Evolutionary conservation across 1,140 invertebrate species (phyloP).

Genomic region (Procambarus clarkii): DNA sequence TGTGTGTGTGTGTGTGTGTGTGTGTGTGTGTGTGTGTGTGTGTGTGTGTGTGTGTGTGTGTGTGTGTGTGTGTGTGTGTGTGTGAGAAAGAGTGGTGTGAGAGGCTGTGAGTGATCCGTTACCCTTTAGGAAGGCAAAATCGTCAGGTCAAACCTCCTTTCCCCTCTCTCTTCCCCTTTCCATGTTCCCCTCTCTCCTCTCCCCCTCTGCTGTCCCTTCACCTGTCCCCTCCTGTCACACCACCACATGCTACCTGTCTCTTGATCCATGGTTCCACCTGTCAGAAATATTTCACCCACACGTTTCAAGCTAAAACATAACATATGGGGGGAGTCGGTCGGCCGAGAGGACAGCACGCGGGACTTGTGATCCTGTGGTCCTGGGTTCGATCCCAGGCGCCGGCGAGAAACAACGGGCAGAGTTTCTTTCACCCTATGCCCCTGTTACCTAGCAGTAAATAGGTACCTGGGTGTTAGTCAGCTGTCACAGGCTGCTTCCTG

Average conservation of each 20-base stretch:
- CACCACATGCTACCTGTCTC: background rate
- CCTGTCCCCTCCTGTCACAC: background rate
- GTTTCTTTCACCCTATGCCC: too few species aligned
- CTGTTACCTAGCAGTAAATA: too few species aligned
- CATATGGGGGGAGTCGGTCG: too few species aligned
- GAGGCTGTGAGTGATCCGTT: background rate
- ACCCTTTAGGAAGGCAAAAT: background rate
- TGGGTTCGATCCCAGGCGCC: too few species aligned
- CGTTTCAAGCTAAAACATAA: background rate
- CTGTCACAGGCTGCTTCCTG: too few species aligned
- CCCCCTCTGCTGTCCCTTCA: background rate
- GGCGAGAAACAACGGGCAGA: too few species aligned
- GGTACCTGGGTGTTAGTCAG: too few species aligned
- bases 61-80: background rate
- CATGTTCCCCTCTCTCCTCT: background rate
- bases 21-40: too few species aligned
- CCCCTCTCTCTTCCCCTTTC: background rate
- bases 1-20: too few species aligned
- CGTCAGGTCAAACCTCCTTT: background rate
- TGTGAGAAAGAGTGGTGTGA: background rate
- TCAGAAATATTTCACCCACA: background rate
- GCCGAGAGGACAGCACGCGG: too few species aligned
- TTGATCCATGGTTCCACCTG: background rate
- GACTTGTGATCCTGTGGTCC: too few species aligned
- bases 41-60: too few species aligned